phyloP scores from a whole-genome alignment of 2,888 invertebrate species.

The Patella caerulea region DNA sequence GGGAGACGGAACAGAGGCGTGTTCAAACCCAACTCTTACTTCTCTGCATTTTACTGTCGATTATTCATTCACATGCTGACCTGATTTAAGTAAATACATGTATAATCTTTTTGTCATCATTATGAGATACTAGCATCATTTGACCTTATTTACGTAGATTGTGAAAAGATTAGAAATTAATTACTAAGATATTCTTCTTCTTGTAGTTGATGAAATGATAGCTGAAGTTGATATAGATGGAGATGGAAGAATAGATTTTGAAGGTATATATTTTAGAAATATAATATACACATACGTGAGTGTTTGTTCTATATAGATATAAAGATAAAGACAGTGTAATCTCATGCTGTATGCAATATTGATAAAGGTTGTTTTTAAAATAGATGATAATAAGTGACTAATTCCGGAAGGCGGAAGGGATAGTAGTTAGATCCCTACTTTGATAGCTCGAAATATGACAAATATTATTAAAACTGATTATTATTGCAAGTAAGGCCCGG shows the following conservation, averaged over 20 bases:
- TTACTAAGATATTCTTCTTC: constrained; percentile 9
- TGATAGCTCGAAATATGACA: too few species aligned
- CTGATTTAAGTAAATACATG: background rate
- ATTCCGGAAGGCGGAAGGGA: too few species aligned
- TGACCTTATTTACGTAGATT: background rate
- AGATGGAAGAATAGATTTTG: constrained; percentile 93
- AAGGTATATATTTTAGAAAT: constrained; percentile 76
- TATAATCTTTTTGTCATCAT: background rate
- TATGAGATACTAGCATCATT: background rate
- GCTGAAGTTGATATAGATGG: constrained; percentile 96
- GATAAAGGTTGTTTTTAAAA: too few species aligned
- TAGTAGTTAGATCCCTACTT: too few species aligned
- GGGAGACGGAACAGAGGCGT: too few species aligned
- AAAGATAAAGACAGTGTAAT: too few species aligned
- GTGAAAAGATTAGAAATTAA: background rate
- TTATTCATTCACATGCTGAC: background rate
- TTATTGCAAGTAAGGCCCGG: too few species aligned
- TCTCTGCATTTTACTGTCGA: background rate
- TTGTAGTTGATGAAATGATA: constrained; percentile 94
- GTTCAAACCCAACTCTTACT: background rate
- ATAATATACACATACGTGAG: background rate
- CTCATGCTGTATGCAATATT: too few species aligned
- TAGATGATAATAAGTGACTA: too few species aligned
- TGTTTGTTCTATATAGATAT: too few species aligned
- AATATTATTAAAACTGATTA: too few species aligned